These are phyloP conservation scores for Sinonovacula constricta DNA, from an alignment of 1,140 invertebrate species.

Conservation along the genomic window DNA sequence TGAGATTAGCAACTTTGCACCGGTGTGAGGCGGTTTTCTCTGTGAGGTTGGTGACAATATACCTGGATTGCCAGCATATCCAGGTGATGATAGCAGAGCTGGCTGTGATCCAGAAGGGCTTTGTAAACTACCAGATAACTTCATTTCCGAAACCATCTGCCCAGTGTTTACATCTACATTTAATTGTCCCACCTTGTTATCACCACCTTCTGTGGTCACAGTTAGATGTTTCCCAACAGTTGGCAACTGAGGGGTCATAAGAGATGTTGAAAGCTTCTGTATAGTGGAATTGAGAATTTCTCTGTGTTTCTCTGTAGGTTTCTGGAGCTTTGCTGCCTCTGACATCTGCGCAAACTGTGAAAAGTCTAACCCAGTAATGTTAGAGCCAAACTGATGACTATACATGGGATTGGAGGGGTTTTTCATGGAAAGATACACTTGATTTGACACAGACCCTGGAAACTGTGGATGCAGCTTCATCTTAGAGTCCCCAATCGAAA, in stretches of 20 bases:
- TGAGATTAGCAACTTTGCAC: too few species aligned
- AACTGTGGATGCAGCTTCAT: background rate
- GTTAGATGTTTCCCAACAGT: background rate
- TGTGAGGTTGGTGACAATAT: too few species aligned
- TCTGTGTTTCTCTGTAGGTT: background rate
- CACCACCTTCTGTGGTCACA: too few species aligned
- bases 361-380: slow-evolving; percentile 18
- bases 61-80: too few species aligned
- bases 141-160: too few species aligned
- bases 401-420: slow-evolving; percentile 32
- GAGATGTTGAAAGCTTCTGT: slow-evolving; percentile 34
- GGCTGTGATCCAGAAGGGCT: too few species aligned
- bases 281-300: slow-evolving; percentile 9
- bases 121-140: too few species aligned
- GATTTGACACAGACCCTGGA: slow-evolving; percentile 19
- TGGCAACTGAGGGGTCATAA: background rate
- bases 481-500: background rate
- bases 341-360: slow-evolving; percentile 33
- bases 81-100: too few species aligned
- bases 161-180: too few species aligned
- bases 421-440: slow-evolving; percentile 17
- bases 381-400: slow-evolving; percentile 33
- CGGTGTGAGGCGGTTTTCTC: too few species aligned
- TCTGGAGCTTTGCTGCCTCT: background rate
- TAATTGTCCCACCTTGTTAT: too few species aligned